Conservation (phyloP, 2,797 vertebrate species). For the Syndactyla subalaris region DNA sequence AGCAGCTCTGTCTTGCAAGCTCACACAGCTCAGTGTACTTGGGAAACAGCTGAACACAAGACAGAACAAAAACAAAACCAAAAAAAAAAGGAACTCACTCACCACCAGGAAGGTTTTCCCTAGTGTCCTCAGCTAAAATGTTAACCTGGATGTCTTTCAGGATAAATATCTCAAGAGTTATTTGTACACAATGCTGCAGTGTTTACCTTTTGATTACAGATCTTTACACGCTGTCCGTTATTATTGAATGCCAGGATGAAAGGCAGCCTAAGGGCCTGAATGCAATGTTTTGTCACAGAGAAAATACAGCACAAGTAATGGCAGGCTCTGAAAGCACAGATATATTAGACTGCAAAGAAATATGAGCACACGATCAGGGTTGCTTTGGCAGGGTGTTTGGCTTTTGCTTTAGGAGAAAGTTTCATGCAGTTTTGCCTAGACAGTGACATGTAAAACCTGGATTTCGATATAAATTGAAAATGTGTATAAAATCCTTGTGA, state of each 20-base stretch:
- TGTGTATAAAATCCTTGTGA: not conserved
- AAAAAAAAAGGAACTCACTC: not conserved
- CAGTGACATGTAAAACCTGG: not conserved
- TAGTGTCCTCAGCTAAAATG: constrained; percentile 22
- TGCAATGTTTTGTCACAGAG: constrained; percentile 49
- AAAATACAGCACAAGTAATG: constrained; percentile 60
- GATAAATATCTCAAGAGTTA: constrained; percentile 62
- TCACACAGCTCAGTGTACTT: not conserved
- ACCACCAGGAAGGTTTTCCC: constrained; percentile 50
- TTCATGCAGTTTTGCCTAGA: not conserved
- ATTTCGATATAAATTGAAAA: not conserved
- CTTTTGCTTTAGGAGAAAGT: not conserved
- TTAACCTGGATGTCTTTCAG: constrained; percentile 56
- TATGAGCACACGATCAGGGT: not conserved
- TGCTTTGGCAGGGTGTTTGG: not conserved
- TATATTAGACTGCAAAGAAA: constrained; percentile 4
- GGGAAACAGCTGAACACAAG: constrained; percentile 13
- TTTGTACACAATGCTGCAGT: constrained; percentile 50
- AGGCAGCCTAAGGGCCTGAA: constrained; percentile 53
- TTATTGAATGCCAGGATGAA: constrained; percentile 63
- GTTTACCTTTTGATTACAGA: constrained; percentile 70
- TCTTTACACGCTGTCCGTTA: constrained; percentile 66
- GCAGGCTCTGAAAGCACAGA: constrained; percentile 26
- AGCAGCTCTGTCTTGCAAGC: not conserved
- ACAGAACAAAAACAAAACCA: not conserved